Evolutionary conservation across 2,888 invertebrate species (phyloP).

Genomic region (Matsumyia berberina): DNA sequence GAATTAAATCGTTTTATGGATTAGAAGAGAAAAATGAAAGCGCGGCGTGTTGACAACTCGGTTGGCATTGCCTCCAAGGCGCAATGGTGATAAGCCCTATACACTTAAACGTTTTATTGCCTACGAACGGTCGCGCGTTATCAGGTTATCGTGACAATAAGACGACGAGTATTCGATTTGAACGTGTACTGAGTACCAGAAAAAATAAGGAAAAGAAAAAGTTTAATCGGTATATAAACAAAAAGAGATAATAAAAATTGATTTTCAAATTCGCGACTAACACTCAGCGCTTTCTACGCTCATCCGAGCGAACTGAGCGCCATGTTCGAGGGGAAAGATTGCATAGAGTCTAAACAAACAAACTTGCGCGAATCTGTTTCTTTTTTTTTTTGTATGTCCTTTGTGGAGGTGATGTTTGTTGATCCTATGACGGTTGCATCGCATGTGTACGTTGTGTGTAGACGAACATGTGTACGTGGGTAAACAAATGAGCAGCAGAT

Average conservation of each 20-base stretch:
- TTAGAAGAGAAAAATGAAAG: constrained; percentile 29
- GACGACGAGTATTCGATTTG: constrained; percentile 2
- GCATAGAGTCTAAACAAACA: constrained; percentile 25
- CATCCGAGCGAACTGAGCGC: not conserved
- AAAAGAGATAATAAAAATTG: not conserved
- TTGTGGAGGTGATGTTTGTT: constrained; percentile 29
- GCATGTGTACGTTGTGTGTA: constrained; percentile 7
- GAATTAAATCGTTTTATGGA: constrained; percentile 59
- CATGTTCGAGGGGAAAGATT: not conserved
- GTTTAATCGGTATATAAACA: not conserved
- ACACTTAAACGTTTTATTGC: constrained; percentile 5
- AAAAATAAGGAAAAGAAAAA: not conserved
- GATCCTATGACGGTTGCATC: constrained; percentile 25
- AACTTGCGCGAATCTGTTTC: constrained; percentile 14
- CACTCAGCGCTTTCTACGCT: not conserved
- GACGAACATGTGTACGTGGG: constrained; percentile 11
- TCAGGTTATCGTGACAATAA: constrained; percentile 16
- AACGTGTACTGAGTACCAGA: not conserved
- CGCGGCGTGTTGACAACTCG: constrained; percentile 10
- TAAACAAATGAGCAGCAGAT: constrained; percentile 13
- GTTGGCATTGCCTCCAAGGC: not conserved
- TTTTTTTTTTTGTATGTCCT: not conserved
- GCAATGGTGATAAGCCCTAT: not conserved
- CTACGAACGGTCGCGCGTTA: constrained; percentile 7
- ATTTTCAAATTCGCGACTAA: constrained; percentile 3